phyloP scores from a whole-genome alignment of 2,113 vertebrate species.

The Colistium nudipinnis region DNA sequence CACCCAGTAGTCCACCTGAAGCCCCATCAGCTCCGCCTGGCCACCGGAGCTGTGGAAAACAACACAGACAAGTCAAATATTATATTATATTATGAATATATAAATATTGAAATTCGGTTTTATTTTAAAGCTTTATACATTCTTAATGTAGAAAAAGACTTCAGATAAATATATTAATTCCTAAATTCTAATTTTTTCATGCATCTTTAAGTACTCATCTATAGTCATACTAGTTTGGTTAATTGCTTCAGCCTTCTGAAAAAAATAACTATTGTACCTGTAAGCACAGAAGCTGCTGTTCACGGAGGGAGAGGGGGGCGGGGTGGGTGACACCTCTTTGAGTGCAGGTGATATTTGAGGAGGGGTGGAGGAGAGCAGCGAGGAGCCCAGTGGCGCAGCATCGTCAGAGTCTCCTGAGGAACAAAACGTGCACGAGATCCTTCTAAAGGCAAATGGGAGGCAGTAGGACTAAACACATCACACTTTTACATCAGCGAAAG shows the following conservation, averaged over 20 bases:
- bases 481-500: no score
- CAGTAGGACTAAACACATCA: no score
- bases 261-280: constrained; percentile 79
- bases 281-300: constrained; percentile 86
- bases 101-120: no score
- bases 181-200: no score
- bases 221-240: background rate
- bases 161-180: no score
- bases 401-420: constrained; percentile 96
- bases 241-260: background rate
- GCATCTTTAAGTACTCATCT: background rate
- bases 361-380: constrained; percentile 90
- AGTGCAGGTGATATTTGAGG: constrained; percentile 90
- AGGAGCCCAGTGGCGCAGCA: constrained; percentile 86
- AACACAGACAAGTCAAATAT: no score
- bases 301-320: constrained; percentile 95
- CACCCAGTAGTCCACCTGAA: constrained; percentile 98
- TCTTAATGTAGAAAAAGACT: no score
- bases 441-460: no score
- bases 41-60: constrained; percentile 64
- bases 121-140: no score
- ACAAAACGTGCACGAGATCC: background rate
- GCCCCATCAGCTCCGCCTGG: constrained; percentile 91
- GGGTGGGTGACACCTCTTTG: constrained; percentile 94
- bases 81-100: no score